Base-by-base conservation (phyloP, 1,140 invertebrate genomes). In the Macrosteles quadrilineatus region DNA sequence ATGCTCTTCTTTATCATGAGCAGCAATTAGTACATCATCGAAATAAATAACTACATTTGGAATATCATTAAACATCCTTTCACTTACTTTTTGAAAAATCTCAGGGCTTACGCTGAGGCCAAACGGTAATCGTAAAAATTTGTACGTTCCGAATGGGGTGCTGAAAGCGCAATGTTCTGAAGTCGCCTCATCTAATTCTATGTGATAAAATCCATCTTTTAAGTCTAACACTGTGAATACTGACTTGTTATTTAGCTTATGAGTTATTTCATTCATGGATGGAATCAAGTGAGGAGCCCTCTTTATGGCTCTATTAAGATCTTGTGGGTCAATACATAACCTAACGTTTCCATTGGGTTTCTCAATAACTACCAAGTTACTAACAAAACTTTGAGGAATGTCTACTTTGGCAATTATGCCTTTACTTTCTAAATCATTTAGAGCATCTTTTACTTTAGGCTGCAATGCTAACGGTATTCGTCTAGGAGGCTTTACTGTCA, bases 1-100 rank as follows among this genome's bases (percentile, higher is more conserved):
- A 64, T 78, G 78, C 45, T 77, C 73, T 43, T 67, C 29, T 32
- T 50, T 19, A 65, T 64, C 25, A 12, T 72, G 27, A 14, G 27
- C 76, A 57, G 67, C 68, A 55, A 78, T 76, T 47, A 78, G 63
- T 11, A 79, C 55, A 70, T 80, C 78, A 73, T 79, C 77, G 71
- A 77, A 78, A 50, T 78, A 78, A 2, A 78, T 57, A 40, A 73
- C 43, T 14, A 53, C 14, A 78, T 76, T 74, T 45, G 69, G 66
- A 40, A 80, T 77, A 36, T 76, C 76, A n/a, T 67, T 71, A 74
- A 79, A 75, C 19, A 65, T 65, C 21, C 59, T 43, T 68, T 43
- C 29, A 29, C 70, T 73, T 43, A 55, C 62, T 75, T 74, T 76
- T 73, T 76, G 72, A 73, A 77, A 78, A 23, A 73, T 69, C 73